These are phyloP conservation scores for Pteronotus mesoamericanus DNA, from an alignment of 2,797 vertebrate species.

Conservation along the genomic window DNA sequence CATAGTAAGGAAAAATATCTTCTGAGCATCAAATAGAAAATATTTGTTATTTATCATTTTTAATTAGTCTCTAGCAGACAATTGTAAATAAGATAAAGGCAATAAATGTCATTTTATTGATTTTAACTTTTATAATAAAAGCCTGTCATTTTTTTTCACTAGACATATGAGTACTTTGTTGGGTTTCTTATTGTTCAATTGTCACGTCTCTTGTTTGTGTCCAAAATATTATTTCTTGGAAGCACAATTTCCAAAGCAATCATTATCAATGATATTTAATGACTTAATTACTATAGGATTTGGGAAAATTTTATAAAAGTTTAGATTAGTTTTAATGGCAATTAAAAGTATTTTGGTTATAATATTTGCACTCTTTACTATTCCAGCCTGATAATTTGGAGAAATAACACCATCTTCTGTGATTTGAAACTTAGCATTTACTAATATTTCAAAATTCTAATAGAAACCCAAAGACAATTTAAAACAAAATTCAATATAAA, in stretches of 20 bases:
- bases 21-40: slow-evolving; percentile 37
- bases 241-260: neutral
- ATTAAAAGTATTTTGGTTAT: neutral
- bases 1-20: neutral
- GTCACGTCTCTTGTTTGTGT: neutral
- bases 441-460: slow-evolving; percentile 3
- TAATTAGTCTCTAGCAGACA: slow-evolving; percentile 8
- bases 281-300: neutral
- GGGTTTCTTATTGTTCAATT: neutral
- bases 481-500: neutral
- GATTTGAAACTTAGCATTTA: neutral
- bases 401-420: neutral
- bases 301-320: neutral
- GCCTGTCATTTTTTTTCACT: neutral
- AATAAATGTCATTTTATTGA: neutral
- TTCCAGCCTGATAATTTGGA: neutral
- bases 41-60: slow-evolving; percentile 43
- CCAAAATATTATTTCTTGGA: neutral
- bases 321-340: neutral
- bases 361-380: neutral
- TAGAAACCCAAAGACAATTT: neutral
- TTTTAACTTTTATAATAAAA: neutral
- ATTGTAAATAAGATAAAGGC: neutral
- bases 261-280: neutral
- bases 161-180: neutral